phyloP scores from a whole-genome alignment of 2,113 vertebrate genomes.

The Bombycilla garrulus region DNA sequence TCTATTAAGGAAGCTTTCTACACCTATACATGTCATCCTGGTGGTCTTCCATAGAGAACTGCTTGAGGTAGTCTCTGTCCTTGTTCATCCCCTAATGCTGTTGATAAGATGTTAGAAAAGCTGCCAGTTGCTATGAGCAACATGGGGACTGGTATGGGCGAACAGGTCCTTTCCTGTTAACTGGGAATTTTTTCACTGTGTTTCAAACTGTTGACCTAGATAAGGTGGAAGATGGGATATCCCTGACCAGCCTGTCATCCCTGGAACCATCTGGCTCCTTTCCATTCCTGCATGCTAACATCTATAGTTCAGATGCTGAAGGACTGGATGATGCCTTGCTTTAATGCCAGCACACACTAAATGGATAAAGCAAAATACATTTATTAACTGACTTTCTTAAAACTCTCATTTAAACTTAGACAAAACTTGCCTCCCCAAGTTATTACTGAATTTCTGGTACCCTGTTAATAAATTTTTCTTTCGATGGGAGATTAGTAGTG shows the following conservation, averaged over 20 bases:
- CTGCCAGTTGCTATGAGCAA: not conserved
- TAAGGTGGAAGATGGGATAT: not conserved
- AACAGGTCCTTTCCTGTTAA: not conserved
- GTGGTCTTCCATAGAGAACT: not conserved
- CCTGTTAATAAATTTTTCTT: not conserved
- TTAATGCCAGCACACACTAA: not conserved
- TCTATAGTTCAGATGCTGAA: not conserved
- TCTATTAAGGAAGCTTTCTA: not conserved
- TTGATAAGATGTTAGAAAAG: not conserved
- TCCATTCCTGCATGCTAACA: not conserved
- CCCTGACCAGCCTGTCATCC: not conserved
- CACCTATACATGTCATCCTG: not conserved
- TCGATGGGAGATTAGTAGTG: not conserved
- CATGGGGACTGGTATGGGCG: not conserved
- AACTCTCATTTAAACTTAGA: not conserved
- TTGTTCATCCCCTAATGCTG: not conserved
- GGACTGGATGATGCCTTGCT: not conserved
- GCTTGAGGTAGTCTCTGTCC: not conserved
- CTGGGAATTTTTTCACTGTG: not conserved
- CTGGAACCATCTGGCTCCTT: not conserved
- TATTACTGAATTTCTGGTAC: not conserved
- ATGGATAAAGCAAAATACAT: not conserved
- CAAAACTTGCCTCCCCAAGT: not conserved
- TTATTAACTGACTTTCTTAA: not conserved
- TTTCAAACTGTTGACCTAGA: constrained; percentile 22